A percentile compares a stretch with the other conserved stretches of the same genome.
phyloP scores from a whole-genome alignment of 2,113 vertebrate genomes.

The Forbesichthys papilliferus region DNA sequence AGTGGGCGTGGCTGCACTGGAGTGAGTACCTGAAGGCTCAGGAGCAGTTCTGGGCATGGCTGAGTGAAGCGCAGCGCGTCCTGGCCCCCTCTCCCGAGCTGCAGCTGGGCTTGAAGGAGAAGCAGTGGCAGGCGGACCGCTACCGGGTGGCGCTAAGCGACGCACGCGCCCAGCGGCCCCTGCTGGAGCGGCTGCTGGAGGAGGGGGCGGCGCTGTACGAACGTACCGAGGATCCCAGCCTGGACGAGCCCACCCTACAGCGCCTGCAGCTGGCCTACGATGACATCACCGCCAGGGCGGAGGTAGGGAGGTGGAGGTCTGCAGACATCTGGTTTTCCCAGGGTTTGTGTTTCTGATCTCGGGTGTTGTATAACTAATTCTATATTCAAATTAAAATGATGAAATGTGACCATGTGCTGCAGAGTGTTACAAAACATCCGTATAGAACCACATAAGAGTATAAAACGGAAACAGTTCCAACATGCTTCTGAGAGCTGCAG shows the following conservation, averaged over 20 bases:
- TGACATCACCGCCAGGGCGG: slow-evolving; percentile 72
- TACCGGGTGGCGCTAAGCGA: slow-evolving; percentile 82
- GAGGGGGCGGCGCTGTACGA: slow-evolving; percentile 83
- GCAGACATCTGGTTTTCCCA: too few relatives aligned
- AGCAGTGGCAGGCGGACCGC: slow-evolving; percentile 90
- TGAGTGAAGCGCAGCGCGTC: slow-evolving; percentile 76
- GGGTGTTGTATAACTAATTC: too few relatives aligned
- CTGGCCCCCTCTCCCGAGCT: slow-evolving; percentile 83
- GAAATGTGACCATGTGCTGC: too few relatives aligned
- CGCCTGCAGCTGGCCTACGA: slow-evolving; percentile 82
- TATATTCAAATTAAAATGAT: too few relatives aligned
- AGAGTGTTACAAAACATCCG: too few relatives aligned
- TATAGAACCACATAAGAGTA: too few relatives aligned
- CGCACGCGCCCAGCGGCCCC: slow-evolving; percentile 75
- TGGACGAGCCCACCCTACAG: slow-evolving; percentile 82
- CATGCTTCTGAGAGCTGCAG: too few relatives aligned
- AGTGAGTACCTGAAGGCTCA: slow-evolving; percentile 89
- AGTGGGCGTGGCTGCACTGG: slow-evolving; percentile 99
- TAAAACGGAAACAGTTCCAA: too few relatives aligned
- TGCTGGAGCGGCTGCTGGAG: slow-evolving; percentile 87
- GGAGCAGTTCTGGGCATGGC: slow-evolving; percentile 87
- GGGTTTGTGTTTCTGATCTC: too few relatives aligned
- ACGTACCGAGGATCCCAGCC: slow-evolving; percentile 86
- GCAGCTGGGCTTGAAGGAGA: slow-evolving; percentile 88
- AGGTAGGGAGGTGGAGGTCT: slow-evolving; percentile 72